Conservation (phyloP, 1,140 invertebrate species). For the Mya arenaria region DNA sequence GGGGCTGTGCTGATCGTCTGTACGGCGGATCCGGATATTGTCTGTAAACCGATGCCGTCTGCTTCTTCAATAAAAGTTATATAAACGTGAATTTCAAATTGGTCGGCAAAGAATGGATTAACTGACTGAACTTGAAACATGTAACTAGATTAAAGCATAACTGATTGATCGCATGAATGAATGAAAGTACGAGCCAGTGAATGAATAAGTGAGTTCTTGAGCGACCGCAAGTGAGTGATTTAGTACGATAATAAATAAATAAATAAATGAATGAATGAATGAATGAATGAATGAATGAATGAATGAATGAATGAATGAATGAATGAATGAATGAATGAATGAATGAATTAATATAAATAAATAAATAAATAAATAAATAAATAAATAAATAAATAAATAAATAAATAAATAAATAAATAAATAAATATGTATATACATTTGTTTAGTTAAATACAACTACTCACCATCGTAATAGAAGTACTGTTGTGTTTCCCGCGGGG, state of each 20-base stretch:
- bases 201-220: not conserved
- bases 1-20: slow-evolving; percentile 33
- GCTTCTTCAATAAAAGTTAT: slow-evolving; percentile 16
- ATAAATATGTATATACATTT: not conserved
- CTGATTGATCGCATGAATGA: not conserved
- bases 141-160: not conserved
- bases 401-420: not conserved
- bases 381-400: not conserved
- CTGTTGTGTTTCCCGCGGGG: slow-evolving; percentile 45
- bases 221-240: not conserved
- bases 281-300: not conserved
- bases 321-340: not conserved
- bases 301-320: not conserved
- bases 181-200: not conserved
- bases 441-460: not conserved
- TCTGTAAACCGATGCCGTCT: slow-evolving; percentile 29
- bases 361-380: not conserved
- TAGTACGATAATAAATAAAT: not conserved
- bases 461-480: slow-evolving; percentile 49
- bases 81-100: not conserved
- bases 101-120: not conserved
- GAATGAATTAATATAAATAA: not conserved
- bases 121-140: not conserved
- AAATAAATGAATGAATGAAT: not conserved
- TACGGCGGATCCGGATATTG: slow-evolving; percentile 8